Evolutionary conservation across 1,140 invertebrate genomes (phyloP), one percentile per base, ranked within the genome.

Genomic region (Laupala kohalensis): DNA sequence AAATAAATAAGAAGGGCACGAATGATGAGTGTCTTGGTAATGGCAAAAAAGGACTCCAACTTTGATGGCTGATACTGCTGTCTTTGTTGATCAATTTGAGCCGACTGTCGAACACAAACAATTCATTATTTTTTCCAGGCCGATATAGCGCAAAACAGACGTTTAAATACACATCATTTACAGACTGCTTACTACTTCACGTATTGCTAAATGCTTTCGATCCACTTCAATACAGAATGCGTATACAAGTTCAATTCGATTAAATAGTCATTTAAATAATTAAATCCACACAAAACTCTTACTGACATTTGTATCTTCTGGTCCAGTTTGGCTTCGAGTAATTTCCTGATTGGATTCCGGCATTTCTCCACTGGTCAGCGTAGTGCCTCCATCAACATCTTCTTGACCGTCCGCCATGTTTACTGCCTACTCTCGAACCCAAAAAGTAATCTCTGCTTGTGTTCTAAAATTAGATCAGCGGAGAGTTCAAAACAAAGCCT

Each of bases 1-100:
- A 97, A 94, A 81, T 98, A 99, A 74, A 98, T 93, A 69, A 98
- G 90, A 26, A 98, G 80, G 64, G 92, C 94, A 76, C 96, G 84
- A 67, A 97, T 84, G 65, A 96, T 89, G 24, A 96, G 79, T 0
- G 91, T 90, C 79, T 94, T 94, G 5, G 87, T 87, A 69, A 94
- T 86, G 1, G 91, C 87, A 79, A 94, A 89, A 77, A 94, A 92
- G 24, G 91, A 93, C 80, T 93, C 91, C 78, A 89, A 80, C 80
- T 86, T 86, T 2, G 87, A 85, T 24, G 89, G 89, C 76, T 90
- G 89, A 66, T 81, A 81, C 69, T 81, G 79, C 23, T 79, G 81
- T 70, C 77, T 64, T 68, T 75, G 72, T 70, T 74, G 75, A 26
- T 76, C 74, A 27, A 76, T 74, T 74, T 77, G 75, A 5, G 66